Percentiles rank a stretch among this genome's conserved stretches.
These are phyloP conservation scores for Styela plicata DNA, from an alignment of 23 tunicate species.

Conservation along the genomic window DNA sequence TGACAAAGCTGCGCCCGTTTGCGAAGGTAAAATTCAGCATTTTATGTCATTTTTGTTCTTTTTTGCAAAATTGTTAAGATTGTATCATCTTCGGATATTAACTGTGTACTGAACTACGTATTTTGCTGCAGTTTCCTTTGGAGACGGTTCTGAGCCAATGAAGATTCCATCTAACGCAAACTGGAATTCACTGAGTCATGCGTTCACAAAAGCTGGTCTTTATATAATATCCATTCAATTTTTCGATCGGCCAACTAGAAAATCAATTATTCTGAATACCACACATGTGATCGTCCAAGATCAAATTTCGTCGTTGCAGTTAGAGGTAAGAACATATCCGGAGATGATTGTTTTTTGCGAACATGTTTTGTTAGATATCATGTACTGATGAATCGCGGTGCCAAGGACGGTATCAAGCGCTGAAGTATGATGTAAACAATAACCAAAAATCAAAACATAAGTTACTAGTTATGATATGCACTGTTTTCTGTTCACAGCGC, in stretches of 20 bases:
- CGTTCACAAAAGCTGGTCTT: slow-evolving; percentile 5
- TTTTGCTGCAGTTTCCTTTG: slow-evolving; percentile 27
- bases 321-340: slow-evolving; percentile 8
- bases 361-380: too few species aligned
- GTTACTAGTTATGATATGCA: too few species aligned
- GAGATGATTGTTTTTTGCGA: too few species aligned
- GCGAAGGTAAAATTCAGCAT: background rate
- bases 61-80: too few species aligned
- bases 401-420: too few species aligned
- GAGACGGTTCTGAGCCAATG: slow-evolving; percentile 32
- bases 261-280: background rate
- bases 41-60: too few species aligned
- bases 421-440: too few species aligned
- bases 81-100: too few species aligned
- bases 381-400: too few species aligned
- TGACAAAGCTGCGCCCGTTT: background rate
- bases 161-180: slow-evolving; percentile 3
- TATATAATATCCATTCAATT: background rate
- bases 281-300: slow-evolving; percentile 21
- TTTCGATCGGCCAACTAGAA: background rate
- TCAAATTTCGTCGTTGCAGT: background rate
- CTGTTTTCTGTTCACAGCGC: too few species aligned
- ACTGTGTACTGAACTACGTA: too few species aligned
- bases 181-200: slow-evolving; percentile 25
- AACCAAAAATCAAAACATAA: too few species aligned